Percentiles rank a stretch among this genome's conserved stretches.
phyloP scores from a whole-genome alignment of 2,113 vertebrate species.

The Callospermophilus lateralis region DNA sequence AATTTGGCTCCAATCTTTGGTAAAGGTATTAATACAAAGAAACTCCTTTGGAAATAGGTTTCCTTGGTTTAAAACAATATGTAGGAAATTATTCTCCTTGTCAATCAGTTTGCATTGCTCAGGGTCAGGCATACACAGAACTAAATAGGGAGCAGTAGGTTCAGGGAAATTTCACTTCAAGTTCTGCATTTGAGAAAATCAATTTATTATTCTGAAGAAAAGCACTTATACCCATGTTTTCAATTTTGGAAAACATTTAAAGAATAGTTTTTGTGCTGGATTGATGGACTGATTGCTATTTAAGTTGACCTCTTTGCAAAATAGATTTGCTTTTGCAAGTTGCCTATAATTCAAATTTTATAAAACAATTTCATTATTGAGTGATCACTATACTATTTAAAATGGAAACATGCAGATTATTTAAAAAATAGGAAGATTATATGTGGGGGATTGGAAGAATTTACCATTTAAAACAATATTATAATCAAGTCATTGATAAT shows the following conservation, averaged over 20 bases:
- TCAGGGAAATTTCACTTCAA: slow-evolving; percentile 23
- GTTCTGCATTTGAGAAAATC: not conserved
- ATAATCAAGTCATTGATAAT: not conserved
- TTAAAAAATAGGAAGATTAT: not conserved
- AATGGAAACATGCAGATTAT: not conserved
- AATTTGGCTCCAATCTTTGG: not conserved
- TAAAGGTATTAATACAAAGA: not conserved
- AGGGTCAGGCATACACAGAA: slow-evolving; percentile 16
- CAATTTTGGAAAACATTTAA: not conserved
- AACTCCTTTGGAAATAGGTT: slow-evolving; percentile 1
- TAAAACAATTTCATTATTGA: not conserved
- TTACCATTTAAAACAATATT: not conserved
- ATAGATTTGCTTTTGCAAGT: not conserved
- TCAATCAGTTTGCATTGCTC: not conserved
- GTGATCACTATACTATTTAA: not conserved
- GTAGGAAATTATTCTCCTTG: not conserved
- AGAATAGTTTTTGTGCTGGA: not conserved
- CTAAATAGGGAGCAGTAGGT: not conserved
- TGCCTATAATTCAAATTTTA: not conserved
- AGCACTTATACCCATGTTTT: not conserved
- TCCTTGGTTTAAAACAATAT: slow-evolving; percentile 52
- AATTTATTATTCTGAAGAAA: not conserved
- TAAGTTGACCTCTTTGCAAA: not conserved
- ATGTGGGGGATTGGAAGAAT: not conserved
- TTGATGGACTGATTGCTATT: not conserved